Percentiles rank a stretch among this genome's conserved stretches.
Conservation (phyloP, 2,888 invertebrate species). For the Ectemnius cavifrons region DNA sequence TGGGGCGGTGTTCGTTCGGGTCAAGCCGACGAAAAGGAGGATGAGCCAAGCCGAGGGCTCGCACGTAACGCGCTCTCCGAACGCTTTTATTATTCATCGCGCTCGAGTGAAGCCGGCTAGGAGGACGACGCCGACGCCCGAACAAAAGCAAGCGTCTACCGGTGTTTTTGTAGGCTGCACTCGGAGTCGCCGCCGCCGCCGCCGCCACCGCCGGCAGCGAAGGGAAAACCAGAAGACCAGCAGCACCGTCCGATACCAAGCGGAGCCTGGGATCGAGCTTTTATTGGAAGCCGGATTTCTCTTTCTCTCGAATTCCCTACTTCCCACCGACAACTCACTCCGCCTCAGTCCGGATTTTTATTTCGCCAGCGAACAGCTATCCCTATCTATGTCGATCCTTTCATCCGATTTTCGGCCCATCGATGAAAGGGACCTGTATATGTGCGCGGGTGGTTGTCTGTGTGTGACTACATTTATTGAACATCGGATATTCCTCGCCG, state of each 20-base stretch:
- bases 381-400: not conserved
- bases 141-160: constrained; percentile 58
- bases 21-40: not conserved
- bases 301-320: not conserved
- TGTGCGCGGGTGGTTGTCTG: not conserved
- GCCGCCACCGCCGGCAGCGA: constrained; percentile 1
- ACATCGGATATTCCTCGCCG: too few relatives aligned
- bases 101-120: constrained; percentile 37
- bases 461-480: too few relatives aligned
- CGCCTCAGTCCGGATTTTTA: constrained; percentile 23
- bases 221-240: constrained; percentile 27
- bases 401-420: constrained; percentile 3
- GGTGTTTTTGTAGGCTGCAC: constrained; percentile 58
- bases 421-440: not conserved
- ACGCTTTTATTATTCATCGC: constrained; percentile 65
- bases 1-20: constrained; percentile 37
- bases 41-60: constrained; percentile 12
- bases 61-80: constrained; percentile 49
- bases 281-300: constrained; percentile 36
- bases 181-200: constrained; percentile 14
- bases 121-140: constrained; percentile 40
- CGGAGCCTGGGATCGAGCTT: constrained; percentile 18
- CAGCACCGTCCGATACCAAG: constrained; percentile 24
- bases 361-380: not conserved
- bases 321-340: not conserved